These are phyloP conservation scores for Sebastes fasciatus DNA, from an alignment of 2,113 vertebrate species.

Conservation along the genomic window DNA sequence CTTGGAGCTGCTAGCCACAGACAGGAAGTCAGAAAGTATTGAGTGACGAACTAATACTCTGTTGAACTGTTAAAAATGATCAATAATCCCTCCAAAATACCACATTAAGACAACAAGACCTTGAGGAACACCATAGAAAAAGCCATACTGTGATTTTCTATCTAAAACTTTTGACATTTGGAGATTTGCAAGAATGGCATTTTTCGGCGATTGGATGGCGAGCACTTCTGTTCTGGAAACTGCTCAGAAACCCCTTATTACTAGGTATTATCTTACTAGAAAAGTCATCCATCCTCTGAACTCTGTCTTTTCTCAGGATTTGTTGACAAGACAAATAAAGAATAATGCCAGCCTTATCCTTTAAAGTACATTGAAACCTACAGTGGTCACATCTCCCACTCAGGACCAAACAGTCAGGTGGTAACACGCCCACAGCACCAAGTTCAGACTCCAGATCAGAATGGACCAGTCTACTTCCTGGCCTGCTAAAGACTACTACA, in stretches of 20 bases:
- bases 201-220: no score
- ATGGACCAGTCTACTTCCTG: constrained; percentile 36
- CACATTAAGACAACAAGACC: no score
- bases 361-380: neutral
- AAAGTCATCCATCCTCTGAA: no score
- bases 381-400: constrained; percentile 7
- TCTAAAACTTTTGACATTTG: no score
- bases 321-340: constrained; percentile 3
- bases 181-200: no score
- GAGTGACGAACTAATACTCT: neutral
- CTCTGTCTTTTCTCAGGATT: neutral
- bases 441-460: constrained; percentile 23
- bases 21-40: neutral
- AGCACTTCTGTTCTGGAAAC: no score
- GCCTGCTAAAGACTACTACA: neutral
- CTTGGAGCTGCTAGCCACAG: neutral
- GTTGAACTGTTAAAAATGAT: no score
- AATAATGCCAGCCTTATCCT: neutral
- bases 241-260: no score
- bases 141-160: no score
- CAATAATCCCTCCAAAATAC: no score
- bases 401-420: neutral
- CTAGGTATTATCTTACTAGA: no score
- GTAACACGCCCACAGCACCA: neutral
- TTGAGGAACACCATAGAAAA: no score